phyloP scores from a whole-genome alignment of 2,113 vertebrate genomes.

The Macrotis lagotis region DNA sequence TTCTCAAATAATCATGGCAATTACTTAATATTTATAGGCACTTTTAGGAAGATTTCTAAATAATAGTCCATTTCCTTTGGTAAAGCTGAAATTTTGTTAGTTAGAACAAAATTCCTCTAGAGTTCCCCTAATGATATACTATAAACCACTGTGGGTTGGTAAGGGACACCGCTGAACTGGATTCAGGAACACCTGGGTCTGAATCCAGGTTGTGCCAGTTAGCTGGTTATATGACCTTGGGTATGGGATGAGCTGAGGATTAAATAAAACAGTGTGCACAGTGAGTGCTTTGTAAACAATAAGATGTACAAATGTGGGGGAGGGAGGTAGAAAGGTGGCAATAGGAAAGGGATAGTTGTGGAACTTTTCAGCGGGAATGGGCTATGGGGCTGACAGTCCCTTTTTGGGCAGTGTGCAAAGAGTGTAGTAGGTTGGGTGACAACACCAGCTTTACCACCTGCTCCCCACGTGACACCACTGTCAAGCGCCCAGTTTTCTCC shows the following conservation, averaged over 20 bases:
- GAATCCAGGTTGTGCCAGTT: no score
- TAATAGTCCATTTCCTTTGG: slow-evolving; percentile 33
- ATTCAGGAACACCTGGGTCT: background rate
- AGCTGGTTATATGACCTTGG: background rate
- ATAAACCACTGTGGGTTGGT: slow-evolving; percentile 32
- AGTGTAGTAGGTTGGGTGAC: background rate
- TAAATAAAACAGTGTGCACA: no score
- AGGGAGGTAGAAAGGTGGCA: background rate
- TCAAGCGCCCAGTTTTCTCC: background rate
- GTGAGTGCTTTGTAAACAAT: background rate
- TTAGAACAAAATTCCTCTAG: slow-evolving; percentile 49
- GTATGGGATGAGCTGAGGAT: background rate
- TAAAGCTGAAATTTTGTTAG: slow-evolving; percentile 20
- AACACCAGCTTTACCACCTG: background rate
- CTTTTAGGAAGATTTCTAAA: background rate
- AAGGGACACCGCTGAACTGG: background rate
- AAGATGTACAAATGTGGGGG: background rate
- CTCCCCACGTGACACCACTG: background rate
- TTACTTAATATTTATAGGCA: background rate
- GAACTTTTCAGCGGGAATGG: background rate
- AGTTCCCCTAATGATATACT: slow-evolving; percentile 55
- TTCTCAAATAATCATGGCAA: background rate
- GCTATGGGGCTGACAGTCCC: background rate
- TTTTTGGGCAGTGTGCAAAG: no score
- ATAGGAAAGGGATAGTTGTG: background rate